Base-by-base conservation (phyloP, 2,113 vertebrate species). In the Rhinogobius similis region DNA sequence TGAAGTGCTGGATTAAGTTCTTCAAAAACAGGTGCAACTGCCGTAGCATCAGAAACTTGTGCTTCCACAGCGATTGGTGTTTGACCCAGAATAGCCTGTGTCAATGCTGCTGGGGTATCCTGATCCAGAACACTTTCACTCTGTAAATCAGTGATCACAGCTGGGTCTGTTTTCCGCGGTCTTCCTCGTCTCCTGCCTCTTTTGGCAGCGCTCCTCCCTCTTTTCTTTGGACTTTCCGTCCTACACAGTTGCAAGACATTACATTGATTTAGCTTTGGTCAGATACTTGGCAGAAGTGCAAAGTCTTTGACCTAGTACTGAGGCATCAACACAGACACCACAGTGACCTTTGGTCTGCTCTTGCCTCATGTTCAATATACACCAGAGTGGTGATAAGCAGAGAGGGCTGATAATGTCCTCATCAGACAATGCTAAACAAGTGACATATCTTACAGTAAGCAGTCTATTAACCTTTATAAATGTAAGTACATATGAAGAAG, bases 131-230 rank as follows among this genome's bases (percentile, higher is more conserved):
- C 53, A 1, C 58, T n/a, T 56, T 81, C 82, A 3, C 84, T 86
- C 67, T 67, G 82, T 36, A 62, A 8, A 21, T 50, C 58, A 36
- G 76, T 55, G 39, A 73, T 41, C 0, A 27, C 16, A 0, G 9
- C 27, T 24, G 67, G 14, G 3, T 83, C 83, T 3, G n/a, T 71
- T 79, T 92, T 94, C 73, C 79, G 88, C 21, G 92, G 91, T 26
- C 92, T 85, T 18, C 93, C 92, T 76, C 88, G 85, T 70, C 66
- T 91, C 65, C 86, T 89, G 53, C 88, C 70, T 2, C 82, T 83
- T 63, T 76, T 90, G 66, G 68, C 69, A 12, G 82, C 87, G 16
- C 70, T 67, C 46, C 83, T 86, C 3, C 32, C 65, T 78, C 86
- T 90, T 72, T 92, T 92, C 67, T 65, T 80, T 65, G 72, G 85